phyloP scores from a whole-genome alignment of 2,888 invertebrate genomes.

The Tanytarsus gracilentus region DNA sequence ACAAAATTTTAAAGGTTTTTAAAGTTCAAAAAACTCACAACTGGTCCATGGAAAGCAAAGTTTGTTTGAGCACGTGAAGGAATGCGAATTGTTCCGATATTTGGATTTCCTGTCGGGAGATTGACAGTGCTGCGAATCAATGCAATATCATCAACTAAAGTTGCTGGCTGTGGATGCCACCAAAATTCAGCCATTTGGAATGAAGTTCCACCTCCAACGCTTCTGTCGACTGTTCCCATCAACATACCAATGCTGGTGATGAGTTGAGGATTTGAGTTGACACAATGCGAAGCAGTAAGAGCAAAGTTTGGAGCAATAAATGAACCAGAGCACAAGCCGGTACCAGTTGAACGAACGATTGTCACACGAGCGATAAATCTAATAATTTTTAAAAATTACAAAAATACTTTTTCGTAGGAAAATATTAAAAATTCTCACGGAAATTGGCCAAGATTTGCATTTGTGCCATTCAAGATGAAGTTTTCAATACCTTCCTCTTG shows the following conservation, averaged over 20 bases:
- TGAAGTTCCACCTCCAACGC: neutral
- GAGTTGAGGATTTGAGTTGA: neutral
- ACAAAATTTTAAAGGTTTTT: no score
- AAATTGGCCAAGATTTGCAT: neutral
- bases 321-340: neutral
- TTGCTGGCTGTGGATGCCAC: neutral
- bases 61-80: neutral
- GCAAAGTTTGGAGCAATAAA: neutral
- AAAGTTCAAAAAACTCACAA: no score
- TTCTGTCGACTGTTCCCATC: neutral
- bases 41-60: neutral
- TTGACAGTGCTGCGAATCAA: neutral
- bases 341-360: neutral
- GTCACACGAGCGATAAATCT: neutral
- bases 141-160: neutral
- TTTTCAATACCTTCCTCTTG: no score
- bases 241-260: neutral
- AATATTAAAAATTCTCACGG: no score
- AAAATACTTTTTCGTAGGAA: no score
- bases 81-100: neutral
- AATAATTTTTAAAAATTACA: no score
- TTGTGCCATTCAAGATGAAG: neutral
- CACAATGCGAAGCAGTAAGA: neutral
- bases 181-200: neutral
- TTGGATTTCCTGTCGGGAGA: neutral